Base-by-base conservation (phyloP, 2,888 invertebrate genomes). In the Emmelina monodactyla region DNA sequence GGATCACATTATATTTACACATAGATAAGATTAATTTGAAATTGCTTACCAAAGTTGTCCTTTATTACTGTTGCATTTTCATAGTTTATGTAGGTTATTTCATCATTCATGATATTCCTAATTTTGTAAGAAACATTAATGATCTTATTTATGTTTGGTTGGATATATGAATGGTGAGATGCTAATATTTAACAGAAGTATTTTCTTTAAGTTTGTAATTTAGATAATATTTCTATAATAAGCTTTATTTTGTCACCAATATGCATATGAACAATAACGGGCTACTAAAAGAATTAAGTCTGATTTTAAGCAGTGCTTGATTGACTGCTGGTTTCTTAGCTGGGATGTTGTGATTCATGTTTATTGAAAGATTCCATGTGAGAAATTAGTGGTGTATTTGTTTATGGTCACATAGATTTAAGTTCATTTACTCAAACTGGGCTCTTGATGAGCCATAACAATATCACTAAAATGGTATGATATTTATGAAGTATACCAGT, bases 241-340 rank as follows among this genome's bases (percentile, higher is more conserved):
- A 37, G 33, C 37, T 33, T 22, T 35, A 9, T 22, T 6, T 34
- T 34, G 28, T 16, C 36, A 47, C 46, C 48, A 25, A 25, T 50
- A 47, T 41, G 34, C 32, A n/a, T n/a, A n/a, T 44, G 33, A 38
- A 33, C 28, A 31, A 37, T 39, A 13, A 44, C 46, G 45, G 49
- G 43, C 49, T 52, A 52, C 52, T 53, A 62, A 62, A 58, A n/a
- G n/a, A n/a, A 56, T 50, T 52, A 68, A 68, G 73, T 71, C 69
- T 72, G 72, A 72, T 64, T 65, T 69, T 65, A 61, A 60, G 53
- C 54, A 52, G 53, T 53, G 60, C 53, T 59, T 46, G 55, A 51
- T 5, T 19, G 19, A 19, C n/a, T 25, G 25, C 25, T 3, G 25
- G 11, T 25, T 25, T 25, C n/a, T n/a, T 7, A 3, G 3, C 3